Percentiles rank a stretch among this genome's conserved stretches.
Conservation (phyloP, 2,113 vertebrate species). For the Boleophthalmus pectinirostris region DNA sequence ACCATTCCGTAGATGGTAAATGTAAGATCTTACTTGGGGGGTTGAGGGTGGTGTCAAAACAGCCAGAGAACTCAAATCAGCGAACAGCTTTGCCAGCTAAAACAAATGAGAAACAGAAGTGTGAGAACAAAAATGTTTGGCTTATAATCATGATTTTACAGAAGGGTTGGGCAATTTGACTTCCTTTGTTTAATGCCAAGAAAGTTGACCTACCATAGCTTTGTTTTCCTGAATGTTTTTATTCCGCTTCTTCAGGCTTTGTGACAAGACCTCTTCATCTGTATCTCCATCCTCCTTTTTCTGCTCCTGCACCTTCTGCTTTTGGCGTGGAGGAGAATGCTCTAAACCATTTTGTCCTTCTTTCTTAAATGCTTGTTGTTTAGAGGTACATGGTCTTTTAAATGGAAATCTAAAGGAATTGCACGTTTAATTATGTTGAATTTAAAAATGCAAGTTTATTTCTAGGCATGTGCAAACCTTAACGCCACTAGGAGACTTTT, state of each 20-base stretch:
- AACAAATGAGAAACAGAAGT: constrained; percentile 24
- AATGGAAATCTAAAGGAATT: constrained; percentile 79
- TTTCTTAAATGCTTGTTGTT: constrained; percentile 31
- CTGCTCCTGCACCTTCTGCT: constrained; percentile 23
- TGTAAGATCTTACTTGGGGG: constrained; percentile 76
- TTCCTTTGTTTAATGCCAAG: neutral
- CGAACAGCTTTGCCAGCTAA: constrained; percentile 91
- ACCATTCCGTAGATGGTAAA: too few relatives aligned
- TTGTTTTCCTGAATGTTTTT: constrained; percentile 98
- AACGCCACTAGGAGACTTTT: constrained; percentile 87
- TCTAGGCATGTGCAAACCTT: constrained; percentile 60
- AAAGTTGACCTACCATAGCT: constrained; percentile 82
- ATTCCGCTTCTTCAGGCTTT: constrained; percentile 82
- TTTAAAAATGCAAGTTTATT: neutral
- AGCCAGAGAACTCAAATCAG: constrained; percentile 87
- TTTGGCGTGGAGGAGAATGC: constrained; percentile 22
- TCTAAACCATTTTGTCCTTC: constrained; percentile 23
- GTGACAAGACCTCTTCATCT: constrained; percentile 68
- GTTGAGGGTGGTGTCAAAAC: constrained; percentile 81
- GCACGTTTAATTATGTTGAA: neutral
- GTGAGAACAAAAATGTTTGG: neutral
- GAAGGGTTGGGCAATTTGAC: neutral
- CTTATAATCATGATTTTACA: too few relatives aligned
- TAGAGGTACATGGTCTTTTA: constrained; percentile 75
- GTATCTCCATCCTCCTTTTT: constrained; percentile 29